phyloP scores from a whole-genome alignment of 2,888 invertebrate genomes.

The Melitaea athalia region DNA sequence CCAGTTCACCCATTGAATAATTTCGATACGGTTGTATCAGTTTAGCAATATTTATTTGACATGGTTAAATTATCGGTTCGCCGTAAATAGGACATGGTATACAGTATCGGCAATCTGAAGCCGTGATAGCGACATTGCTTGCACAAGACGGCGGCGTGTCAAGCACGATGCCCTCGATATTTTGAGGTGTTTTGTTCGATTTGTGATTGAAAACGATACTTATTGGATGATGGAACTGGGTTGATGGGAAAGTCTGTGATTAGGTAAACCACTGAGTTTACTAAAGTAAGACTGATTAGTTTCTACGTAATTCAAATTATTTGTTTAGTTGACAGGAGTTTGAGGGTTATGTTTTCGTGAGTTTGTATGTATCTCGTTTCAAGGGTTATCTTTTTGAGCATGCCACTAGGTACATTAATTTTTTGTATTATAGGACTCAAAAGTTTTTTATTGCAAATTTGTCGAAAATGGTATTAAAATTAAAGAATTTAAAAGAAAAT shows the following conservation, averaged over 20 bases:
- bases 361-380: no score
- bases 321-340: not conserved
- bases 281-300: not conserved
- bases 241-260: not conserved
- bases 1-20: conserved; percentile 11
- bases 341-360: no score
- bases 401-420: no score
- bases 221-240: not conserved
- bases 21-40: conserved; percentile 22
- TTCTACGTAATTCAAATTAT: not conserved
- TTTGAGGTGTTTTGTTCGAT: conserved; percentile 23
- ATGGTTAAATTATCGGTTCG: conserved; percentile 39
- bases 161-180: conserved; percentile 32
- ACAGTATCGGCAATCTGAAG: conserved; percentile 34
- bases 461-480: no score
- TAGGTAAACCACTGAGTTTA: not conserved
- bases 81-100: conserved; percentile 37
- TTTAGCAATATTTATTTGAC: conserved; percentile 38
- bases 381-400: no score
- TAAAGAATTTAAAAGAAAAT: no score
- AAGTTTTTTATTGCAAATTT: no score
- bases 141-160: conserved; percentile 35
- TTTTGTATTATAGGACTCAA: no score
- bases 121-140: conserved; percentile 31
- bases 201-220: conserved; percentile 13